These are phyloP conservation scores for Tauraco hartlaubi DNA, from an alignment of 2,797 vertebrate genomes.

Conservation along the genomic window DNA sequence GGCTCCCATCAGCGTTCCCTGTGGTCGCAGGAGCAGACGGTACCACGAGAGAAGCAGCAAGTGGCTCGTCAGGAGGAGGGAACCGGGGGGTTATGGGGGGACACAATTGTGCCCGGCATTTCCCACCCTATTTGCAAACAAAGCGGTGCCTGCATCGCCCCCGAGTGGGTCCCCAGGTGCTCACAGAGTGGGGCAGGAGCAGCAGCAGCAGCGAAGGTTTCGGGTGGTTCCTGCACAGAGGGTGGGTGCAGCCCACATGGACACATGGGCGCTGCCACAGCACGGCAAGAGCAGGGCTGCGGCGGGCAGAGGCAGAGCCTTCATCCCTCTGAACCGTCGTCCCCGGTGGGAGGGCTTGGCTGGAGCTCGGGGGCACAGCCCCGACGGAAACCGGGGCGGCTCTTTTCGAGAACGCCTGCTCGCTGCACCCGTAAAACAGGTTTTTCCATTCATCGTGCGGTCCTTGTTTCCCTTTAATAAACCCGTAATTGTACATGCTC, in stretches of 20 bases:
- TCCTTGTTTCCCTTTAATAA: constrained; percentile 56
- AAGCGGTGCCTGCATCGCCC: no score
- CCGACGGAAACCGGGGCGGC: accelerated
- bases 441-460: background rate
- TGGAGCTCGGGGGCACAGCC: background rate
- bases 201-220: no score
- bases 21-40: background rate
- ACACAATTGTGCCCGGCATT: background rate
- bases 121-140: background rate
- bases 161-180: no score
- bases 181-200: background rate
- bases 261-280: no score
- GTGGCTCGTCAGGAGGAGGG: accelerated
- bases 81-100: accelerated
- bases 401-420: accelerated
- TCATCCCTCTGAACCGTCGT: accelerated
- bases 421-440: accelerated
- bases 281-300: no score
- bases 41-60: background rate
- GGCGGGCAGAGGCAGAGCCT: no score
- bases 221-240: no score
- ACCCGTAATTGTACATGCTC: constrained; percentile 55
- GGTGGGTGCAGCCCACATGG: no score
- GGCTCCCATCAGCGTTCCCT: no score
- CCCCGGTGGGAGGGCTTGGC: accelerated